Conservation (phyloP, 2,113 vertebrate genomes). For the Redunca redunca region DNA sequence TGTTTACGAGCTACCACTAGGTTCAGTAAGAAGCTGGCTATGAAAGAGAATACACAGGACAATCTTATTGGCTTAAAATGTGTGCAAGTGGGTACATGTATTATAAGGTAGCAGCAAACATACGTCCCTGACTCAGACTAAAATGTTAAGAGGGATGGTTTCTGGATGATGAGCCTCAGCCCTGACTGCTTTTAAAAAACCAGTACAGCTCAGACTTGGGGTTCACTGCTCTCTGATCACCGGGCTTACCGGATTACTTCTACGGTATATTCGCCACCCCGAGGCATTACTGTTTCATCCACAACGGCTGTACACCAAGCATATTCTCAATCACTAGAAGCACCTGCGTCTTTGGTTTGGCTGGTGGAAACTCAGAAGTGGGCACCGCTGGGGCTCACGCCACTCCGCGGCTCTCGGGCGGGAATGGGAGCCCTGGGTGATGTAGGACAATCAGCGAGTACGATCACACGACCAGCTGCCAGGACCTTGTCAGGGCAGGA, state of each 20-base stretch:
- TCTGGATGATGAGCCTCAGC: background rate
- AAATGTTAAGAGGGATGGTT: background rate
- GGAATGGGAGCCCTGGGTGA: no score
- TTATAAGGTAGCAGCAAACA: background rate
- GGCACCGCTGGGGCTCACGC: rapidly evolving
- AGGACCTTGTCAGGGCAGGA: rapidly evolving
- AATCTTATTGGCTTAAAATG: background rate
- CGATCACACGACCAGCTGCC: no score
- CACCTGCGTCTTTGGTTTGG: background rate
- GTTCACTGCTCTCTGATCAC: background rate
- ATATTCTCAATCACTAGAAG: background rate
- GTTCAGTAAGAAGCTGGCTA: background rate
- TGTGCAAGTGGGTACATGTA: background rate
- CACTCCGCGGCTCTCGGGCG: rapidly evolving
- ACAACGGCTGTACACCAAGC: background rate
- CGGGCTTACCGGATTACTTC: background rate
- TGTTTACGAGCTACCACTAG: background rate
- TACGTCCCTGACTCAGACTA: background rate
- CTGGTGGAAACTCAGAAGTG: background rate
- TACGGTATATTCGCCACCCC: background rate
- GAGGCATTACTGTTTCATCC: background rate
- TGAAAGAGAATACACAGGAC: background rate
- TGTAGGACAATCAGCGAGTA: rapidly evolving
- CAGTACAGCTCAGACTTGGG: background rate
- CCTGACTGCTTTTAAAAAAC: background rate